A percentile compares a stretch with the other conserved stretches of the same genome.
These are phyloP conservation scores for Phytoseiulus persimilis DNA, from an alignment of 2,888 invertebrate genomes.

Conservation along the genomic window DNA sequence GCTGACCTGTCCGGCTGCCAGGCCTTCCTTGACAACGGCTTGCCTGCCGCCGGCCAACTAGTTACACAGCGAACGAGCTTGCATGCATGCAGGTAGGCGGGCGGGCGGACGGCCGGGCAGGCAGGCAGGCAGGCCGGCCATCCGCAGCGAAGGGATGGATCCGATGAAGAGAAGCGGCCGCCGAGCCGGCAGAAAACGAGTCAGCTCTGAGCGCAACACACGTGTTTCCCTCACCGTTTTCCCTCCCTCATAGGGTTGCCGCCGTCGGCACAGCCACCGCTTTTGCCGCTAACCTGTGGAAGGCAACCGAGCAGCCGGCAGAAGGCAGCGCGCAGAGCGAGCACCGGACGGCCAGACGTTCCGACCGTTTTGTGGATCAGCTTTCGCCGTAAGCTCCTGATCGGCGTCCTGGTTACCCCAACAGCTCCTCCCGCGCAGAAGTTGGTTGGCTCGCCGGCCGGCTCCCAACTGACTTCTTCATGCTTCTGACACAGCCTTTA, in stretches of 20 bases:
- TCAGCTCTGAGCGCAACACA: not conserved
- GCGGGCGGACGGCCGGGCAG: too few species aligned
- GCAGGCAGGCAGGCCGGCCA: too few species aligned
- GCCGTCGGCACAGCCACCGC: not conserved
- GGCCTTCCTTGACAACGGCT: too few species aligned
- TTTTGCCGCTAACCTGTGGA: slow-evolving; percentile 5
- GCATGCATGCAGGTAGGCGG: too few species aligned
- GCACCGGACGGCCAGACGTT: not conserved
- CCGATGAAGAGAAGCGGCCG: not conserved
- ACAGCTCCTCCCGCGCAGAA: not conserved
- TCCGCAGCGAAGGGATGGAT: not conserved
- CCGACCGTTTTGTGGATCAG: not conserved
- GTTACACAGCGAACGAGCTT: too few species aligned
- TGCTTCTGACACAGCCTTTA: not conserved
- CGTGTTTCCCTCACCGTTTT: not conserved
- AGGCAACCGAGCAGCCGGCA: not conserved
- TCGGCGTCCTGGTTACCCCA: not conserved
- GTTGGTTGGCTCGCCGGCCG: not conserved
- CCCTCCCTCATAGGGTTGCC: not conserved
- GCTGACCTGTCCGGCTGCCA: not conserved
- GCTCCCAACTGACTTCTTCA: not conserved
- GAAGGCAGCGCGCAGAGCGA: not conserved
- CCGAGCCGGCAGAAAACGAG: not conserved
- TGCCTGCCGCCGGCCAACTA: not conserved
- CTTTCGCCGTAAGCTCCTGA: not conserved